Conservation (phyloP, 2,888 invertebrate genomes). For the Agonopterix heracliana region DNA sequence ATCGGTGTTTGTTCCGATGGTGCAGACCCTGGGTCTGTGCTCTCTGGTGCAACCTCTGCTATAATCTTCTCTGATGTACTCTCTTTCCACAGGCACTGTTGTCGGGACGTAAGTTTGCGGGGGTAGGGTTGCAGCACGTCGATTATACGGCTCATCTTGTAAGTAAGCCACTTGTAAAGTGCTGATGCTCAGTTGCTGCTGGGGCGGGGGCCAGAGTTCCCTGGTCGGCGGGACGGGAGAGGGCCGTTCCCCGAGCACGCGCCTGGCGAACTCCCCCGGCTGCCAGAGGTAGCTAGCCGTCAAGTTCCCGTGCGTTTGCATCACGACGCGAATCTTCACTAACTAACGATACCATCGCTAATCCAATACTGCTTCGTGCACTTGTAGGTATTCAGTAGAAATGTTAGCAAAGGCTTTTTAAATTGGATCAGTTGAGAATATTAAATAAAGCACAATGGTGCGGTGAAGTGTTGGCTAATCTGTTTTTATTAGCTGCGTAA, state of each 20-base stretch:
- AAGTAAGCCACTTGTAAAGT: conserved; percentile 64
- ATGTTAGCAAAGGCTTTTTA: conserved; percentile 42
- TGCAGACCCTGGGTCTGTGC: conserved; percentile 44
- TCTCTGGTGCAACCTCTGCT: too few relatives aligned
- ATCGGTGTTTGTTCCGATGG: conserved; percentile 65
- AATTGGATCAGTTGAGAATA: conserved; percentile 53
- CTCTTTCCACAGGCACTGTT: conserved; percentile 23
- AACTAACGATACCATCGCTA: conserved; percentile 47
- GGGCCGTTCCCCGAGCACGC: conserved; percentile 64
- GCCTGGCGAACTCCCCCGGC: conserved; percentile 64
- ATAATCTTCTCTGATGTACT: background rate
- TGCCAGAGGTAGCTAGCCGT: conserved; percentile 70
- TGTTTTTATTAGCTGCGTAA: conserved; percentile 5
- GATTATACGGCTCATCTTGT: conserved; percentile 49
- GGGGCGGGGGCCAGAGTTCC: conserved; percentile 59
- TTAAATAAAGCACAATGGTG: conserved; percentile 28
- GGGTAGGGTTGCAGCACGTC: conserved; percentile 51
- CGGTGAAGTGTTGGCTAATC: conserved; percentile 4
- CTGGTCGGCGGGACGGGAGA: conserved; percentile 64
- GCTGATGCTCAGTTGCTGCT: conserved; percentile 61
- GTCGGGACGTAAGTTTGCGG: conserved; percentile 43
- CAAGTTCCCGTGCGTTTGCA: conserved; percentile 68
- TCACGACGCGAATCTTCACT: conserved; percentile 53
- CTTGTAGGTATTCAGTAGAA: conserved; percentile 59
- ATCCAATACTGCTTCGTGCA: conserved; percentile 66